phyloP scores from a whole-genome alignment of 2,888 invertebrate genomes.

The Phortica okadai region DNA sequence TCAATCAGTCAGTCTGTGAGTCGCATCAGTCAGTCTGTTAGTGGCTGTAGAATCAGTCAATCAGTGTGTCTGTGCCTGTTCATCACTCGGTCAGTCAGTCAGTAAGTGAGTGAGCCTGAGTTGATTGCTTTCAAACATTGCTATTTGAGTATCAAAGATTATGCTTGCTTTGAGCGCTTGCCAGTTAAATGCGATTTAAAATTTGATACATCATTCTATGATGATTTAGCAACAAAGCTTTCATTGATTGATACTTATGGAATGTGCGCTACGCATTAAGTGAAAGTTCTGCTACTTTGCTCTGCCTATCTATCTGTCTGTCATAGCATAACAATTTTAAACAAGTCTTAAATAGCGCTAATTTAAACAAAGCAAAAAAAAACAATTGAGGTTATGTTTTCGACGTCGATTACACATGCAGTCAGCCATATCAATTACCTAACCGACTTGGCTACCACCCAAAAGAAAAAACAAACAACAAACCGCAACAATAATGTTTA shows the following conservation, averaged over 20 bases:
- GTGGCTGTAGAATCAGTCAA: too few species aligned
- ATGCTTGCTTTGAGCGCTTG: not conserved
- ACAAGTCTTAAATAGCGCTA: not conserved
- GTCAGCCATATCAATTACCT: not conserved
- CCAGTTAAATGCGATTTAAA: not conserved
- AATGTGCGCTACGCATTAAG: not conserved
- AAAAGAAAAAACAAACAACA: not conserved
- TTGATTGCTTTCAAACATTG: not conserved
- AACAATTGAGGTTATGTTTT: not conserved
- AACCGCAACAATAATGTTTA: constrained; percentile 33
- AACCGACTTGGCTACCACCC: not conserved
- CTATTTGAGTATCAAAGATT: not conserved
- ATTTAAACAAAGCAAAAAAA: not conserved
- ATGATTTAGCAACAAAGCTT: not conserved
- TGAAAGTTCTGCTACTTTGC: too few species aligned
- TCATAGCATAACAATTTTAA: not conserved
- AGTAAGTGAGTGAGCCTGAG: not conserved
- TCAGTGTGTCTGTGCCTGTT: too few species aligned
- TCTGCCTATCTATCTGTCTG: too few species aligned
- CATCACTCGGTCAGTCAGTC: not conserved
- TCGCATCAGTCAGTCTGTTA: not conserved
- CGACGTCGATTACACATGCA: not conserved
- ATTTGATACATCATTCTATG: not conserved
- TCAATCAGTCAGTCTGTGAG: not conserved
- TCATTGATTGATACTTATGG: not conserved